phyloP scores from a whole-genome alignment of 1,140 invertebrate species.

The Apolygus lucorum region DNA sequence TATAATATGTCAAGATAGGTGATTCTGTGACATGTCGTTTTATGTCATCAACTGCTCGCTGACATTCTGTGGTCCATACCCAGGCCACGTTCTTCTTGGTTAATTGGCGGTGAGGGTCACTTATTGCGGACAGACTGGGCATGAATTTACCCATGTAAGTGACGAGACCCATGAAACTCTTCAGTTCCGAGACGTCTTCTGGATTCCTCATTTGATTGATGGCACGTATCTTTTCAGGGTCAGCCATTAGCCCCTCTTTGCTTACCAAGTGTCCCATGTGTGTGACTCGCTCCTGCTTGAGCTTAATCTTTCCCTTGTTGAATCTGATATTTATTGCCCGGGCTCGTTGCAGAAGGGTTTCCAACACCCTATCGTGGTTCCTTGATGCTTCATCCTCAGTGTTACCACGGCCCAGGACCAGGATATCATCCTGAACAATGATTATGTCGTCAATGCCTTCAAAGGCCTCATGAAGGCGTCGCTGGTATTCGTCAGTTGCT shows the following conservation, averaged over 20 bases:
- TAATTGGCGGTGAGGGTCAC: conserved; percentile 28
- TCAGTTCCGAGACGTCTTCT: background rate
- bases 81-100: no score
- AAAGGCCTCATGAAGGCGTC: conserved; percentile 29
- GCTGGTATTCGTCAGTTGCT: conserved; percentile 28
- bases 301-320: background rate
- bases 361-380: conserved; percentile 22
- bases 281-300: background rate
- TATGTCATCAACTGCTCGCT: background rate
- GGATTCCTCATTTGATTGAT: background rate
- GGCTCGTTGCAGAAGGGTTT: conserved; percentile 31
- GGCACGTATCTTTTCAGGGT: background rate
- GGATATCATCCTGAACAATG: background rate
- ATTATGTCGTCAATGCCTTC: no score
- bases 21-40: no score
- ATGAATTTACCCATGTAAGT: no score
- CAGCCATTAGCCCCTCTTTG: conserved; percentile 35
- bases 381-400: background rate
- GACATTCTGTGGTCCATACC: no score
- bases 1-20: no score
- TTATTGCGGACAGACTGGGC: no score
- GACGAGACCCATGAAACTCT: no score
- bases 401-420: background rate
- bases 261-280: conserved; percentile 24
- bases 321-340: conserved; percentile 30